A percentile compares a stretch with the other conserved stretches of the same genome.
These are phyloP conservation scores for Amblyjoppa proteus DNA, from an alignment of 2,888 invertebrate genomes.

Conservation along the genomic window DNA sequence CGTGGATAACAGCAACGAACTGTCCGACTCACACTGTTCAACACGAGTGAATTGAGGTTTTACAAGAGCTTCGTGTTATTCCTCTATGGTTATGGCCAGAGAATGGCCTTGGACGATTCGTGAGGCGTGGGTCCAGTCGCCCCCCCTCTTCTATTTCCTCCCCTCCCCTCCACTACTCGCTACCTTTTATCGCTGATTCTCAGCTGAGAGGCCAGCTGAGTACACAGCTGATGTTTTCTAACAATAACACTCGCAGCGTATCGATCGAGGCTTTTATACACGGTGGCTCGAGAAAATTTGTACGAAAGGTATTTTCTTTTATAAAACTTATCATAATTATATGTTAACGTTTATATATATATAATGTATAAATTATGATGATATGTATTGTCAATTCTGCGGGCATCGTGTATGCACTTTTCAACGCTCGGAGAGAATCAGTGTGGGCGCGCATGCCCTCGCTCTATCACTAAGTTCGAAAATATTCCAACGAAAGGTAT, in stretches of 20 bases:
- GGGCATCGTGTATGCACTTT: too few relatives aligned
- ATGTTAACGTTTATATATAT: not conserved
- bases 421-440: too few relatives aligned
- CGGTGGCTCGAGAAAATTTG: not conserved
- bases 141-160: conserved; percentile 19
- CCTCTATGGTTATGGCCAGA: conserved; percentile 23
- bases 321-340: too few relatives aligned
- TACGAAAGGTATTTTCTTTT: too few relatives aligned
- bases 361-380: not conserved
- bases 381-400: too few relatives aligned
- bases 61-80: conserved; percentile 48
- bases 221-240: conserved; percentile 16
- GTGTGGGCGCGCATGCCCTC: too few relatives aligned
- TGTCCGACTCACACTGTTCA: not conserved
- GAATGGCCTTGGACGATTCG: conserved; percentile 13
- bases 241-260: conserved; percentile 9
- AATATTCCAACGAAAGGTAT: too few relatives aligned
- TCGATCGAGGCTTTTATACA: not conserved
- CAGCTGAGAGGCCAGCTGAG: conserved; percentile 6
- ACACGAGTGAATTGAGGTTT: conserved; percentile 21
- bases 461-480: too few relatives aligned
- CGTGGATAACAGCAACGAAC: not conserved
- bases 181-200: not conserved
- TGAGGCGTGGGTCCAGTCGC: conserved; percentile 22
- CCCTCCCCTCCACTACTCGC: conserved; percentile 9